These are phyloP conservation scores for Ceyx margarethae DNA, from an alignment of 2,113 vertebrate species.

Conservation along the genomic window DNA sequence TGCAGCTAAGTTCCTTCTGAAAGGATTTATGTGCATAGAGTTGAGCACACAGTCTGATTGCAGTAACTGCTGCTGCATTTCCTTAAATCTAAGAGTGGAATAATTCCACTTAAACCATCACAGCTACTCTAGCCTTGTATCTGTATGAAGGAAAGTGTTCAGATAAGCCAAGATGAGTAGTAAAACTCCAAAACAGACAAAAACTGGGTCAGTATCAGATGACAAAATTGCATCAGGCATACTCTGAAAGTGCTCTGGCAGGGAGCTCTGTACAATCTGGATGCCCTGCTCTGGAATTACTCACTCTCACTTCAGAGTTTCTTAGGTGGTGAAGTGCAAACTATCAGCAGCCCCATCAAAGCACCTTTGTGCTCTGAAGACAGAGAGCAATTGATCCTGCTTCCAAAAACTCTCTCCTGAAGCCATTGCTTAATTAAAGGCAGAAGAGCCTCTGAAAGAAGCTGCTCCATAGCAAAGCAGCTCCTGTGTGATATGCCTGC, in stretches of 20 bases:
- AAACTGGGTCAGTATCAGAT: background rate
- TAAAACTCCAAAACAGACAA: background rate
- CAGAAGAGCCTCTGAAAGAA: background rate
- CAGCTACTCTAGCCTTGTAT: background rate
- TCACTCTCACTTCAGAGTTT: background rate
- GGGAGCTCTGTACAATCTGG: background rate
- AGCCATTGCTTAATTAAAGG: background rate
- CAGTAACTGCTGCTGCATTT: background rate
- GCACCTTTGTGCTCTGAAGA: background rate
- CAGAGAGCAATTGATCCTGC: background rate
- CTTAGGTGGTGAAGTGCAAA: background rate
- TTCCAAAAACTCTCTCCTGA: background rate
- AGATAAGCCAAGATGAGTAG: background rate
- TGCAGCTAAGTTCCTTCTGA: background rate
- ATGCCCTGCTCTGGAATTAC: background rate
- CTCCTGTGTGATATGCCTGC: background rate
- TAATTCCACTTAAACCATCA: background rate
- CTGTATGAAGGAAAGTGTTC: background rate
- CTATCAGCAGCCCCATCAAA: background rate
- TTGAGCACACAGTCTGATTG: background rate
- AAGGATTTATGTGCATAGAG: background rate
- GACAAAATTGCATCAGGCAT: background rate
- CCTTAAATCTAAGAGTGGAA: background rate
- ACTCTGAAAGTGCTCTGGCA: background rate
- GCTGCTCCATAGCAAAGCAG: background rate